Conservation (phyloP, 2,888 invertebrate species). For the Tholera decimalis region DNA sequence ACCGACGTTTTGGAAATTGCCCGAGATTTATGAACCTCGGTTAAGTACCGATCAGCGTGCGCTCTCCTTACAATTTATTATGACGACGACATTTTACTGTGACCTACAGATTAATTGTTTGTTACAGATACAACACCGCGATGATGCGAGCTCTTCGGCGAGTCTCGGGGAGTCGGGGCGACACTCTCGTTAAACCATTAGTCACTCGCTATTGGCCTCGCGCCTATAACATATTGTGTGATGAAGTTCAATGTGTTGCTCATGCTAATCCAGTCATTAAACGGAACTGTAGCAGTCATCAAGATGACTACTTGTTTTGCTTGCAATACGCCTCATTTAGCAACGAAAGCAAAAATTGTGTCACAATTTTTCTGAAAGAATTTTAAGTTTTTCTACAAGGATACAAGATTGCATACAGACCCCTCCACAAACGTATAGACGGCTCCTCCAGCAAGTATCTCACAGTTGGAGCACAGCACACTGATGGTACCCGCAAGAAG, state of each 20-base stretch:
- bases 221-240: constrained; percentile 5
- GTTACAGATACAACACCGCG: background rate
- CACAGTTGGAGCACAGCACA: constrained; percentile 9
- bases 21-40: constrained; percentile 42
- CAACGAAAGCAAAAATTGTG: too few relatives aligned
- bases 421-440: background rate
- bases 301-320: background rate
- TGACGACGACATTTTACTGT: constrained; percentile 8
- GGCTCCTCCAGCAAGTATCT: background rate
- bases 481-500: background rate
- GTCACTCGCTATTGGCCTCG: constrained; percentile 21
- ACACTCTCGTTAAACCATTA: constrained; percentile 29
- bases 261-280: constrained; percentile 22
- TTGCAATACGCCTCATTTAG: background rate
- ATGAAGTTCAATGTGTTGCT: constrained; percentile 25
- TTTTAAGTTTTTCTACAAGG: background rate
- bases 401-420: constrained; percentile 25
- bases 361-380: too few relatives aligned
- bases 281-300: constrained; percentile 9
- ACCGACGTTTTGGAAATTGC: constrained; percentile 27
- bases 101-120: constrained; percentile 22
- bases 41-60: constrained; percentile 29
- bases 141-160: background rate
- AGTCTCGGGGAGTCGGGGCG: constrained; percentile 4
- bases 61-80: constrained; percentile 11